Evolutionary conservation across 64 coral and sea anemone species (phyloP).

Genomic region (Pachyseris speciosa): DNA sequence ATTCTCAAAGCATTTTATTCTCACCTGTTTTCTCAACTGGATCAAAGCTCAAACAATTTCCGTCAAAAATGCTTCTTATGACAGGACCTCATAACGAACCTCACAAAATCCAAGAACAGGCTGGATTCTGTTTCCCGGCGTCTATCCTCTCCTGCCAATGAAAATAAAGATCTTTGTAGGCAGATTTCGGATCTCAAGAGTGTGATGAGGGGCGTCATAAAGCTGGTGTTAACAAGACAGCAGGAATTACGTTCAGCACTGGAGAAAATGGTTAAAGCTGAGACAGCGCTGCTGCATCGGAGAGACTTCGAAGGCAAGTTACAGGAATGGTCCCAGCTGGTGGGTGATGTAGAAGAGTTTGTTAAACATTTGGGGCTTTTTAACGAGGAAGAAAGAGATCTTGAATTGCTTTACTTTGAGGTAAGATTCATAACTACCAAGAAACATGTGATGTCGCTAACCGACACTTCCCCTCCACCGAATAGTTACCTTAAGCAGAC

Average conservation of each 20-base stretch:
- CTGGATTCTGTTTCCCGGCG: slow-evolving; percentile 2
- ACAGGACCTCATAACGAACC: slow-evolving; percentile 7
- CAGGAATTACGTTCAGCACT: slow-evolving; percentile 40
- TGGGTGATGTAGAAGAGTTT: slow-evolving; percentile 53
- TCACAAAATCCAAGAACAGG: neutral
- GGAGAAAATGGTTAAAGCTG: slow-evolving; percentile 61
- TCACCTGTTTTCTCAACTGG: too few relatives aligned
- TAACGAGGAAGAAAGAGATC: slow-evolving; percentile 61
- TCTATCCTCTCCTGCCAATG: neutral
- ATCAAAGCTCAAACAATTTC: too few relatives aligned
- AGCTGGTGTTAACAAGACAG: slow-evolving; percentile 60
- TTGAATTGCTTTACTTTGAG: slow-evolving; percentile 78
- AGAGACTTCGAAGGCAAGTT: slow-evolving; percentile 81
- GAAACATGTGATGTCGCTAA: neutral
- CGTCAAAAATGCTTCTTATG: neutral
- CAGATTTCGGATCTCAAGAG: slow-evolving; percentile 53
- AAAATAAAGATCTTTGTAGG: neutral
- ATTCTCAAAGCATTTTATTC: too few relatives aligned
- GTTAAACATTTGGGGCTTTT: slow-evolving; percentile 76
- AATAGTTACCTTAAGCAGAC: too few relatives aligned
- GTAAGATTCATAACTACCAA: slow-evolving; percentile 27
- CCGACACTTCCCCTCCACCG: too few relatives aligned
- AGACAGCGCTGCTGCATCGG: slow-evolving; percentile 40
- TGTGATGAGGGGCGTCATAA: slow-evolving; percentile 73
- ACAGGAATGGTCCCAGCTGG: slow-evolving; percentile 59